Conservation (phyloP, 2,113 vertebrate genomes). For the Romanogobio albipinnatus region DNA sequence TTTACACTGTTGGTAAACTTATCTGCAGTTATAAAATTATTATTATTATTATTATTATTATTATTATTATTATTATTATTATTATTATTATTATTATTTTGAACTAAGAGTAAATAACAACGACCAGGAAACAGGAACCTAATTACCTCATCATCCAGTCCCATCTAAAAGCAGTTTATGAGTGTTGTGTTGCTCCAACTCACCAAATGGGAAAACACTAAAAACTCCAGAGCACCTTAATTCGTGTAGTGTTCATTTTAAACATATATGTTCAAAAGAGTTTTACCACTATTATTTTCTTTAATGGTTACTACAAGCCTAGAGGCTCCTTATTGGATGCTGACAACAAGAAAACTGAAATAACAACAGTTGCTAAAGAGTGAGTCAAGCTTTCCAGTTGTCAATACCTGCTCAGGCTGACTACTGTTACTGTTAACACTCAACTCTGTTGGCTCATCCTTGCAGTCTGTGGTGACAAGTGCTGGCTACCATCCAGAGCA, state of each 20-base stretch:
- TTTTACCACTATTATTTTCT: not conserved
- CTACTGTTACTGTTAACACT: constrained; percentile 54
- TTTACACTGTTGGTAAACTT: too few species aligned
- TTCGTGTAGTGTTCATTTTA: not conserved
- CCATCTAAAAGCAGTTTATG: too few species aligned
- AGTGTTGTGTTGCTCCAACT: too few species aligned
- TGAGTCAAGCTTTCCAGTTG: constrained; percentile 44
- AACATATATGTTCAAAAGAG: not conserved
- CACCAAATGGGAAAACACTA: too few species aligned
- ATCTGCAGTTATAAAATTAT: too few species aligned
- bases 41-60: not conserved
- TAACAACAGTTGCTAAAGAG: constrained; percentile 38
- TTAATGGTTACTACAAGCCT: not conserved
- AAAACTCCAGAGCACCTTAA: too few species aligned
- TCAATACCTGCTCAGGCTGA: constrained; percentile 15
- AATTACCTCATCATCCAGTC: too few species aligned
- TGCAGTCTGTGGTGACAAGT: constrained; percentile 25
- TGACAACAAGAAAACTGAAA: constrained; percentile 25
- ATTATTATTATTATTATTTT: not conserved
- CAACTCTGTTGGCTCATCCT: constrained; percentile 32
- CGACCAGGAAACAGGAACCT: too few species aligned
- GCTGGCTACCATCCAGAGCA: constrained; percentile 39
- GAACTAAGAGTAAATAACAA: too few species aligned
- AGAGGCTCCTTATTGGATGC: not conserved
- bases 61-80: too few species aligned